Percentiles rank a stretch among this genome's conserved stretches.
Evolutionary conservation across 2,113 vertebrate genomes (phyloP).

Genomic region (Rissa tridactyla): DNA sequence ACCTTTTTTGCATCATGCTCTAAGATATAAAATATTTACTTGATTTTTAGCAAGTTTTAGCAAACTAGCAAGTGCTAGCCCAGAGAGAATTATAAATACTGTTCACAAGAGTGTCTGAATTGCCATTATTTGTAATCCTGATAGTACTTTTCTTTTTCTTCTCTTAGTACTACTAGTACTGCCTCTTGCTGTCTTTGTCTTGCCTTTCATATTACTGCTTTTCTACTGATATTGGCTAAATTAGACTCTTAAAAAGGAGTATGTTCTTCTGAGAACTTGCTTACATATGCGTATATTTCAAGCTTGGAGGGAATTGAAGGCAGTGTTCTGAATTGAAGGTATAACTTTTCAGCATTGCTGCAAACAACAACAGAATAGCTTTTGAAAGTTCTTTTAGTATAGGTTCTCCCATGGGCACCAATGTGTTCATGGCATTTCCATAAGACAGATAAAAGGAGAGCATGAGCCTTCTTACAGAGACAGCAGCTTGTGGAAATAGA

Average conservation of each 20-base stretch:
- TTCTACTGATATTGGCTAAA: background rate
- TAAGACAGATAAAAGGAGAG: background rate
- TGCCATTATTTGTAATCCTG: background rate
- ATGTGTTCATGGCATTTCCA: background rate
- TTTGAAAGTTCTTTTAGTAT: background rate
- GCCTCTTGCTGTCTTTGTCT: background rate
- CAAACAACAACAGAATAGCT: background rate
- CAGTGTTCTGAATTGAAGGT: background rate
- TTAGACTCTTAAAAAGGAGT: background rate
- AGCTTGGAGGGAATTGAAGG: background rate
- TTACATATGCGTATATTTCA: background rate
- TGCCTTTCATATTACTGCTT: background rate
- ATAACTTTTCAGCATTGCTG: background rate
- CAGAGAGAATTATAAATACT: background rate
- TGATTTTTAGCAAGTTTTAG: background rate
- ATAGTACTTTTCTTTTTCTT: background rate
- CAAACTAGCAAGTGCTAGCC: background rate
- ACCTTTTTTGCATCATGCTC: background rate
- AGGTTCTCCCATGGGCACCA: background rate
- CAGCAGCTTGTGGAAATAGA: background rate
- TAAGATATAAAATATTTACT: background rate
- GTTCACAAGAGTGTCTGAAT: background rate
- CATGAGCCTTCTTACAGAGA: background rate
- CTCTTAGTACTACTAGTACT: background rate
- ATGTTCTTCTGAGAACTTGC: background rate